Evolutionary conservation across 2,113 vertebrate genomes (phyloP), one percentile per base, ranked within the genome.

Genomic region (Hippolais icterina): DNA sequence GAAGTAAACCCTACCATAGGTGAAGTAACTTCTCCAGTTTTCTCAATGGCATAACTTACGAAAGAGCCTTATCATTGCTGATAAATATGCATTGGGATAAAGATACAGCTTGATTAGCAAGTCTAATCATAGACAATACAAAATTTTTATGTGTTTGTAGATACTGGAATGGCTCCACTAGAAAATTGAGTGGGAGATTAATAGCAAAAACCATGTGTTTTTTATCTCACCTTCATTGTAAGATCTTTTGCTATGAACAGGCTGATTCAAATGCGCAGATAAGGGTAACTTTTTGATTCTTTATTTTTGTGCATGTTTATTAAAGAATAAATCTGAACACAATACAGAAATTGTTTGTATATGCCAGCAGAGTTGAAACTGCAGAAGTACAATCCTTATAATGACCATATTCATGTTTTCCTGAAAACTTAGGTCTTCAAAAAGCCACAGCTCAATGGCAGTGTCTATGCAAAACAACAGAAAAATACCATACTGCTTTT

Each of bases 31-130:
- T 78, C 37, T 31, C 53, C 11, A 17, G 9, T 63, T 92, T 94
- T 91, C 49, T 77, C 37, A 82, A 6, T 7, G 9, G 11, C 25
- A 19, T 68, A 78, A 56, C 15, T 79, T 82, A 52, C 2, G 61
- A 15, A 90, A 76, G 49, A 64, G 13, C 53, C 33, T 39, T 54
- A 69, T 77, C 20, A 12, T 68, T 90, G 49, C 75, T 93, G 16
- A 33, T 88, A 83, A 83, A 80, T 77, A 66, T 74, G 46, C 50
- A 80, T 33, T 90, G 75, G 35, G 46, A 49, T 64, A 64, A 75
- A 75, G 60, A 31, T 83, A 53, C 18, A 61, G 16, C 46, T 80
- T 50, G 92, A 90, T 90, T 90, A 94, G 83, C 90, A 90, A 92
- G 85, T 79, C 85, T 91, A 80, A 94, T 92, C 12, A 0, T 83